phyloP scores from a whole-genome alignment of 2,888 invertebrate species.

The Stegophylla sp. region DNA sequence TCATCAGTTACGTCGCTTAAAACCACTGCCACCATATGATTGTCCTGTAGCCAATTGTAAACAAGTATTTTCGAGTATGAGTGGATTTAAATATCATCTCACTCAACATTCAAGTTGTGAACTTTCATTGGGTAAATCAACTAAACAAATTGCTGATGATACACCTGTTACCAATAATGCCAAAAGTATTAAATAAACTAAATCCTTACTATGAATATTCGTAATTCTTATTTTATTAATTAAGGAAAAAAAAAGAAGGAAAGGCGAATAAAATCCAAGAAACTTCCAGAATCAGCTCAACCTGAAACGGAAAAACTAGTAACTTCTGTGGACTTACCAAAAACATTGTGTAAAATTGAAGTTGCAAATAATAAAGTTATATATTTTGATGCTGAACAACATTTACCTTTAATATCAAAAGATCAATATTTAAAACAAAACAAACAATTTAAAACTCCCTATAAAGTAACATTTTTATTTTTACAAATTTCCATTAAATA shows the following conservation, averaged over 20 bases:
- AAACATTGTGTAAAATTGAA: constrained; percentile 50
- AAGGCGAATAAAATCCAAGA: constrained; percentile 35
- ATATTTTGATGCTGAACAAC: constrained; percentile 42
- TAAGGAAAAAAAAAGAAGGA: constrained; percentile 54
- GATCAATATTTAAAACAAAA: constrained; percentile 33
- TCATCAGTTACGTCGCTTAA: constrained; percentile 79
- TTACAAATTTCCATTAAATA: no score
- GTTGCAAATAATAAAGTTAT: constrained; percentile 46
- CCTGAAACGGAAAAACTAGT: constrained; percentile 40
- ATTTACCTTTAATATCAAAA: constrained; percentile 43
- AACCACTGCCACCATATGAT: constrained; percentile 82
- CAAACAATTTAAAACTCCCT: constrained; percentile 17
- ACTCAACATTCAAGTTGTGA: constrained; percentile 77
- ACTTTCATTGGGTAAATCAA: constrained; percentile 49
- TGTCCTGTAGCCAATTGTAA: constrained; percentile 87
- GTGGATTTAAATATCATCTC: constrained; percentile 85
- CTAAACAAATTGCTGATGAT: constrained; percentile 18
- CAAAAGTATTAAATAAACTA: constrained; percentile 38
- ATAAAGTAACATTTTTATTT: constrained; percentile 15
- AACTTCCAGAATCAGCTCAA: constrained; percentile 19
- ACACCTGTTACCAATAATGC: constrained; percentile 24
- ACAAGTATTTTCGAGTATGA: constrained; percentile 84
- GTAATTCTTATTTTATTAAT: constrained; percentile 3
- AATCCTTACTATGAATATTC: neutral
- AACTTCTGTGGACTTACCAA: constrained; percentile 42